A percentile compares a stretch with the other conserved stretches of the same genome.
Conservation (phyloP, 2,797 vertebrate genomes). For the Danio choprae region DNA sequence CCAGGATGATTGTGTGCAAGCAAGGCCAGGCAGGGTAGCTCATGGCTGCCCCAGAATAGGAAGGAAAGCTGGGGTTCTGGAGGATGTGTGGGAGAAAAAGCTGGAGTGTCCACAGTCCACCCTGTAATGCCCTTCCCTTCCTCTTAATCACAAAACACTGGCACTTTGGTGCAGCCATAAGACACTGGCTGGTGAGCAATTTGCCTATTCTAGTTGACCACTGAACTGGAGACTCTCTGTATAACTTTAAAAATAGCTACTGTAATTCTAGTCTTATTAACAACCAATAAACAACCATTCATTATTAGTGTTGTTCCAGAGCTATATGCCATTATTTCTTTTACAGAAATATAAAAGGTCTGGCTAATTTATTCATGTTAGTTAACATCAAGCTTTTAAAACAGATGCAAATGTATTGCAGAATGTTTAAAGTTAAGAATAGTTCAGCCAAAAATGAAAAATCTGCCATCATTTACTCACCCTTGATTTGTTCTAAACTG, state of each 20-base stretch:
- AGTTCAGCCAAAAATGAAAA: too few species aligned
- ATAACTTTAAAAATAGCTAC: neutral
- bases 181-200: neutral
- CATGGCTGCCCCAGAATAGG: neutral
- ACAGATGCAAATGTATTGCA: too few species aligned
- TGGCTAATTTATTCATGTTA: too few species aligned
- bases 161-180: neutral
- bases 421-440: too few species aligned
- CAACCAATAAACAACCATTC: neutral
- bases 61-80: conserved; percentile 14
- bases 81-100: conserved; percentile 27
- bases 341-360: too few species aligned
- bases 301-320: too few species aligned
- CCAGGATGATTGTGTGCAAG: neutral
- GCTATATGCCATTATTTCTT: too few species aligned
- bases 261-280: neutral
- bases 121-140: conserved; percentile 57
- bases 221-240: neutral
- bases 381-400: too few species aligned
- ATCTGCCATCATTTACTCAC: too few species aligned
- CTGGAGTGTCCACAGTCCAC: conserved; percentile 50
- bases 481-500: too few species aligned
- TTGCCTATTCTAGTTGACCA: neutral
- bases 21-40: conserved; percentile 14
- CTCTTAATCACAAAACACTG: conserved; percentile 4